Base-by-base conservation (phyloP, 2,888 invertebrate genomes). In the Nomada goodeniana region DNA sequence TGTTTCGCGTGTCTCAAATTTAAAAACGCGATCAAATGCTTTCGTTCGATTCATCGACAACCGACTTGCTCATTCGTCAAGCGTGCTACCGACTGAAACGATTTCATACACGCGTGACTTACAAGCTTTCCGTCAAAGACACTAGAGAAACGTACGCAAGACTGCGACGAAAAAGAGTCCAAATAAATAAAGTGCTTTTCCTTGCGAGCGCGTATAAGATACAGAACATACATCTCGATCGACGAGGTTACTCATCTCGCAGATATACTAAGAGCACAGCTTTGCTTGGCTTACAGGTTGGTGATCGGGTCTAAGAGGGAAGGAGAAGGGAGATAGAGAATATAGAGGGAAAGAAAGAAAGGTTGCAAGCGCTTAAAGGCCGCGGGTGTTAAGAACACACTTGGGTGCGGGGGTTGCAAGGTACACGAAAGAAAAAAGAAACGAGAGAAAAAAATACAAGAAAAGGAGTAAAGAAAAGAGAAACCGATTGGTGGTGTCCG, bases 241-340 rank as follows among this genome's bases (percentile, higher is more conserved):
- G 63, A 75, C 11, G 69, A 47, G 65, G 53, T 76, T 73, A 75
- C 74, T 68, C 18, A 23, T 36, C 60, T 15, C 47, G 20, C n/a
- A 18, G 20, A 76, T 69, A 76, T 84, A 87, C 84, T 89, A 91
- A 91, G 86, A 87, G 84, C 80, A 78, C 80, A 88, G 90, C 86
- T 91, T 87, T 92, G 90, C 88, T 92, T 92, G 91, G 89, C 86
- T 92, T 92, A 81, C 92, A 92, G 92, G 89, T 92, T 82, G 90
- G 88, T 88, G 89, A 85, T 84, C 84, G 85, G 88, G 69, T 44
- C 76, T 78, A 80, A 79, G 60, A 70, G 83, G 69, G 73, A 81
- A 65, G 72, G 80, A 75, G 74, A 71, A 47, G 55, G 72, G 79
- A 64, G 68, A 65, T 42, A 64, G 76, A 60, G 69, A 15, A 55